phyloP scores from a whole-genome alignment of 92 coral and sea anemone species.

The Parazoanthus atlanticus region DNA sequence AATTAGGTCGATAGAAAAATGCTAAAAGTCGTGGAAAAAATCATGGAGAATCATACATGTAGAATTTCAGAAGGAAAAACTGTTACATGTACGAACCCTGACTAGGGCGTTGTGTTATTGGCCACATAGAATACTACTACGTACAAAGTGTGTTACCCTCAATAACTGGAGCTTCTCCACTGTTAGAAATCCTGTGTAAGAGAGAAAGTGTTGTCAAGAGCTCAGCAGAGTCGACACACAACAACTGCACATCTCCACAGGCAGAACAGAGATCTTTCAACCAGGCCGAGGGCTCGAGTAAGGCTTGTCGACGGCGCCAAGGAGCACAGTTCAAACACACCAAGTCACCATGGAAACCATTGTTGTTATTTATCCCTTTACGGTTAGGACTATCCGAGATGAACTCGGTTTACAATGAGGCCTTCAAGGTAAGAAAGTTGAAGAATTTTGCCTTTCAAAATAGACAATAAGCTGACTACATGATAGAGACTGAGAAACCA shows the following conservation, averaged over 20 bases:
- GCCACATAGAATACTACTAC: too few relatives aligned
- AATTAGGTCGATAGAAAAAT: too few relatives aligned
- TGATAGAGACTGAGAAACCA: too few relatives aligned
- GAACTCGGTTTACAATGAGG: slow-evolving; percentile 86
- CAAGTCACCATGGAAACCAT: slow-evolving; percentile 77
- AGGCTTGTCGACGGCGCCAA: slow-evolving; percentile 21
- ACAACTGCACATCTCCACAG: slow-evolving; percentile 65
- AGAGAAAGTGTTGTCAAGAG: slow-evolving; percentile 55
- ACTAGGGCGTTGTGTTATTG: too few relatives aligned
- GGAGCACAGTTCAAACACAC: slow-evolving; percentile 11
- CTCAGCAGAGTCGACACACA: slow-evolving; percentile 63
- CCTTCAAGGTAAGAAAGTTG: slow-evolving; percentile 73
- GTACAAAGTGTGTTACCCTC: too few relatives aligned
- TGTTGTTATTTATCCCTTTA: slow-evolving; percentile 87
- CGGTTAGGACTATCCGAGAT: slow-evolving; percentile 92
- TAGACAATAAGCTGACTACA: neutral
- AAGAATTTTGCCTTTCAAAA: neutral
- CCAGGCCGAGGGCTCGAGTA: slow-evolving; percentile 9
- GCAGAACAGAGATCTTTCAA: slow-evolving; percentile 30
- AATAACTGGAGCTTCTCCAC: neutral
- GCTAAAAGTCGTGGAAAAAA: too few relatives aligned
- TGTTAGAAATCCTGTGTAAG: slow-evolving; percentile 71
- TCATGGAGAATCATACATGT: too few relatives aligned
- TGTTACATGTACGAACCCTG: too few relatives aligned
- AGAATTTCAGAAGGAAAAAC: too few relatives aligned